Evolutionary conservation across 2,797 vertebrate genomes (phyloP), one percentile per base, ranked within the genome.

Genomic region (Alfaro cultratus): DNA sequence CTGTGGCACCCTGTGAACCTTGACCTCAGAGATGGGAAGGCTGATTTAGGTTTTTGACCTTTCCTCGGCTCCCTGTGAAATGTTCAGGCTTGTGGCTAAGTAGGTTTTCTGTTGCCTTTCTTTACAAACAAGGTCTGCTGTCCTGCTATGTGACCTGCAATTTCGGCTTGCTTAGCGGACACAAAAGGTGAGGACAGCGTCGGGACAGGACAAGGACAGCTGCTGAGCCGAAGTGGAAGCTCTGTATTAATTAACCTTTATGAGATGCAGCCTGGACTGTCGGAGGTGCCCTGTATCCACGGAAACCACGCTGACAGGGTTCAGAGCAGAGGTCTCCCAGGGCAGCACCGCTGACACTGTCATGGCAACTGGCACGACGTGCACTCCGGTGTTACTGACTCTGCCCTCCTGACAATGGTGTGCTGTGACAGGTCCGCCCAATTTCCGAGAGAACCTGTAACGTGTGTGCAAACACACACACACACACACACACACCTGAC

Each of bases 241-340:
- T 94, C 94, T 94, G 95, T 95, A 95, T 96, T 96, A 95, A 96
- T 96, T 96, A 96, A 96, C 95, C 96, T 96, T 96, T 96, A 92
- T 92, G 91, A 91, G 94, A 93, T 78, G 85, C 73, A 75, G 90
- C 92, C 90, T 86, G 92, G 93, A 90, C 95, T 94, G 94, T 94
- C 89, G 83, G 90, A 91, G 87, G 89, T 91, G 92, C 93, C 90
- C 91, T 86, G 94, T 96, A 93, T 94, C 95, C 93, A 93, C 89
- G 93, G 92, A 94, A 93, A 95, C 93, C 85, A 91, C 87, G 89
- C 91, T 96, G 96, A 96, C 95, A 96, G 93, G 90, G 94, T 95
- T 96, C 94, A 93, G 89, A 88, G 89, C 91, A 89, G 85, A 93
- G 94, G 94, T 93, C 92, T 94, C 86, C 75, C 55, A 91, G 93